Conservation (phyloP, 92 coral and sea anemone species). For the Parazoanthus swiftii region DNA sequence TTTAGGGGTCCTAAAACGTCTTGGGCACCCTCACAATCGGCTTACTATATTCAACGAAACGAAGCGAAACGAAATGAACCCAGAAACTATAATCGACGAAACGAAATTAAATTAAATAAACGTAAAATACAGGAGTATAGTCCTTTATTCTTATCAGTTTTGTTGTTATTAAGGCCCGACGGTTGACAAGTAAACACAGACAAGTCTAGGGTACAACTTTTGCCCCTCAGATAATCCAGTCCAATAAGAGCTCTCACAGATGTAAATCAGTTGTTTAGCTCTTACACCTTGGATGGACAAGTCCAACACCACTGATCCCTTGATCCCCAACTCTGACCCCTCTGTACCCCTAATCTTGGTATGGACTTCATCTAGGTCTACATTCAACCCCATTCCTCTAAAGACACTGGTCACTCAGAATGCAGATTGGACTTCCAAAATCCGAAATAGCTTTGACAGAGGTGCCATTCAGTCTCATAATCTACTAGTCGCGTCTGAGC, state of each 20-base stretch:
- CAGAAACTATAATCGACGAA: no score
- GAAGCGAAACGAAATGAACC: no score
- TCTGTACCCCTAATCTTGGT: constrained; percentile 36
- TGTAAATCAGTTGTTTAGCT: constrained; percentile 19
- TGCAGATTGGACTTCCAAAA: constrained; percentile 43
- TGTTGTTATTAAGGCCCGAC: no score
- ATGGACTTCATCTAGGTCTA: constrained; percentile 7
- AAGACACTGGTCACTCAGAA: constrained; percentile 13
- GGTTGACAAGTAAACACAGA: background rate
- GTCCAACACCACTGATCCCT: constrained; percentile 33
- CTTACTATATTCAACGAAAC: no score
- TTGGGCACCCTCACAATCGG: constrained; percentile 21
- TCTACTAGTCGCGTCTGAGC: constrained; percentile 9
- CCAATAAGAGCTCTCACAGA: constrained; percentile 33
- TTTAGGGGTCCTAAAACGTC: constrained; percentile 32
- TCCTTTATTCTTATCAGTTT: no score
- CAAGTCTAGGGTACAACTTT: constrained; percentile 33
- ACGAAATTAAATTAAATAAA: no score
- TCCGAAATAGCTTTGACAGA: constrained; percentile 38
- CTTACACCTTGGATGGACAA: background rate
- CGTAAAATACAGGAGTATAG: no score
- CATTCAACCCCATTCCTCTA: background rate
- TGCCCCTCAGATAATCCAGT: constrained; percentile 19
- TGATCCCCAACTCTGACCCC: constrained; percentile 32
- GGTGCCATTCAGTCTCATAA: constrained; percentile 21